Evolutionary conservation across 2,113 vertebrate genomes (phyloP).

Genomic region (Neopipo cinnamomea): DNA sequence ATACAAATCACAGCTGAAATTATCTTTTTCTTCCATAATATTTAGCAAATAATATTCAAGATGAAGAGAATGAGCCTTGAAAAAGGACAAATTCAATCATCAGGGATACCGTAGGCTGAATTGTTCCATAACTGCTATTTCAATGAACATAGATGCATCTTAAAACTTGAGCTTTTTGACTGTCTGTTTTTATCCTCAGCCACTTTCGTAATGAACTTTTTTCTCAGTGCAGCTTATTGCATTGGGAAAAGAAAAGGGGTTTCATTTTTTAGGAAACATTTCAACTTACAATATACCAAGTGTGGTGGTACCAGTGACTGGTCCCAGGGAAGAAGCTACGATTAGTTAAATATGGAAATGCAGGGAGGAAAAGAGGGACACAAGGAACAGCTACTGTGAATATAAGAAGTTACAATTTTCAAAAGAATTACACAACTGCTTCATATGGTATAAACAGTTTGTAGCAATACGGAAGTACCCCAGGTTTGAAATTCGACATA

Average conservation of each 20-base stretch:
- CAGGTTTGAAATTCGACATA: background rate
- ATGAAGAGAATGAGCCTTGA: constrained; percentile 11
- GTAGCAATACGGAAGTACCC: background rate
- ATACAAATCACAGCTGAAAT: background rate
- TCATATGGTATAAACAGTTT: background rate
- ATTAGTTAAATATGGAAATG: background rate
- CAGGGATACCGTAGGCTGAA: background rate
- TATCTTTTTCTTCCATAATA: background rate
- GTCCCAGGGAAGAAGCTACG: background rate
- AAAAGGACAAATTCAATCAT: constrained; percentile 6
- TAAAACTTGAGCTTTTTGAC: background rate
- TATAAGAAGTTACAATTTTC: background rate
- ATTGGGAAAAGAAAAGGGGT: background rate
- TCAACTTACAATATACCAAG: background rate
- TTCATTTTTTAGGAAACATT: background rate
- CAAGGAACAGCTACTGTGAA: background rate
- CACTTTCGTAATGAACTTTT: background rate
- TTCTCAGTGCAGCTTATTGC: background rate
- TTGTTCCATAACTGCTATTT: background rate
- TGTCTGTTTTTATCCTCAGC: background rate
- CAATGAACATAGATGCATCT: background rate
- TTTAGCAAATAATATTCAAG: constrained; percentile 16
- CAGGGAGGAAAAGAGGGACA: background rate
- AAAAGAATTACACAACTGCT: background rate
- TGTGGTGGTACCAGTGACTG: background rate